Evolutionary conservation across 2,888 invertebrate species (phyloP), one percentile per base, ranked within the genome.

Genomic region (Piscicola geometra): DNA sequence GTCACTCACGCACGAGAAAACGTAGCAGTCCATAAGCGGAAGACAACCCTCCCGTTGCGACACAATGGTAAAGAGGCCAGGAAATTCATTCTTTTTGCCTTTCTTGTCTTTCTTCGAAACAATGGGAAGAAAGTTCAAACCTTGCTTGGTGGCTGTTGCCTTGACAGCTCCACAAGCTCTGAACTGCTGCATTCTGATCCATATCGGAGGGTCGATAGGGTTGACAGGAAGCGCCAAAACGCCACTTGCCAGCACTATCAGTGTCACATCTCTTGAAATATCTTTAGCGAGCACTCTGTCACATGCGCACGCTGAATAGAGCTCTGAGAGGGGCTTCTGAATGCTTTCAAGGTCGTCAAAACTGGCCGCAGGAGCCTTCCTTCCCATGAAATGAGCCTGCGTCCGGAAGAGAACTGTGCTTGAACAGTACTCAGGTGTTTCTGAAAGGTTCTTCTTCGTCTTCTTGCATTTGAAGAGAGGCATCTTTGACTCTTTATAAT

Each of bases 311-410:
- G 52, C 66, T 28, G 41, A 25, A 35, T 75, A 75, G 28, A 77
- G 52, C 56, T 77, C 75, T n/a, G 56, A 52, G 32, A 77, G 68
- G 36, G 77, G 75, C 36, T 77, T 77, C 71, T 77, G 77, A 33
- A 75, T 70, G 21, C 70, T 56, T n/a, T 75, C 67, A 12, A 77
- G 33, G 50, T 67, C 66, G 25, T 77, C 71, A 30, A 70, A 25
- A n/a, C 66, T 56, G 9, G 71, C 32, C 64, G 15, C 28, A 12
- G 75, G 77, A 18, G 77, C 75, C 28, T 76, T 75, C 33, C 71
- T n/a, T 15, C 77, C 77, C 28, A 77, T 75, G 50, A 75, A 77
- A 32, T 75, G 75, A 1, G 60, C 76, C 12, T 52, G 35, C 25
- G 50, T 41, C 15, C 50, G 15, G 36, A 36, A 74, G n/a, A 66